phyloP scores from a whole-genome alignment of 1,140 invertebrate species.

The Tetranychus cinnabarinus region DNA sequence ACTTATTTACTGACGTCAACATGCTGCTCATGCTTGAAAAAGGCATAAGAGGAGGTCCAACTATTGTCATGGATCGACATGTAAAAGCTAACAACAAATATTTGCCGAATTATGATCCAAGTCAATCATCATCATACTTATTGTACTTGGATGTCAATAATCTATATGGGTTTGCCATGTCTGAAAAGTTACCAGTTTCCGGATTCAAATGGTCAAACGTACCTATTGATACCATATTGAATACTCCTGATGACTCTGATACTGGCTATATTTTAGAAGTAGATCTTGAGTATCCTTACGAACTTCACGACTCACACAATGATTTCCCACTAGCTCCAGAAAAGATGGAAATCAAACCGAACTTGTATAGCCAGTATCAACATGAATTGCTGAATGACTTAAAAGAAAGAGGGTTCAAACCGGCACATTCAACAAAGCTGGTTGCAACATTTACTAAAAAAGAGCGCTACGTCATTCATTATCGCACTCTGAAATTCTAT shows the following conservation, averaged over 20 bases:
- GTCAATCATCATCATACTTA: conserved; percentile 13
- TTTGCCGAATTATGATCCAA: conserved; percentile 10
- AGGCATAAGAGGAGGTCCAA: neutral
- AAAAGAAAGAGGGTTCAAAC: no score
- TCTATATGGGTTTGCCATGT: conserved; percentile 12
- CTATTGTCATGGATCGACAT: neutral
- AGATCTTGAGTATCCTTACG: conserved; percentile 1
- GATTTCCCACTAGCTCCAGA: no score
- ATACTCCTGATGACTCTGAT: no score
- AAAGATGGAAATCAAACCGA: no score
- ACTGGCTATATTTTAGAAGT: conserved; percentile 3
- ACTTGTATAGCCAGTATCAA: no score
- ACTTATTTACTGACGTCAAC: conserved; percentile 14
- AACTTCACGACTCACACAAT: neutral
- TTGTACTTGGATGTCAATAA: conserved; percentile 14
- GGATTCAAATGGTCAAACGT: conserved; percentile 5
- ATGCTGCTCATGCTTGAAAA: conserved; percentile 17
- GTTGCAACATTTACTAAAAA: no score
- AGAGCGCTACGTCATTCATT: no score
- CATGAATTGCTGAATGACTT: no score
- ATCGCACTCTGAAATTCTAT: conserved; percentile 18
- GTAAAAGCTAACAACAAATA: conserved; percentile 8
- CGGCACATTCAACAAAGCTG: no score
- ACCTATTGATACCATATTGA: no score
- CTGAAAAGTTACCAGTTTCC: conserved; percentile 5